A percentile compares a stretch with the other conserved stretches of the same genome.
phyloP scores from a whole-genome alignment of 2,797 vertebrate genomes.

The Ctenochaetus hawaiiensis region DNA sequence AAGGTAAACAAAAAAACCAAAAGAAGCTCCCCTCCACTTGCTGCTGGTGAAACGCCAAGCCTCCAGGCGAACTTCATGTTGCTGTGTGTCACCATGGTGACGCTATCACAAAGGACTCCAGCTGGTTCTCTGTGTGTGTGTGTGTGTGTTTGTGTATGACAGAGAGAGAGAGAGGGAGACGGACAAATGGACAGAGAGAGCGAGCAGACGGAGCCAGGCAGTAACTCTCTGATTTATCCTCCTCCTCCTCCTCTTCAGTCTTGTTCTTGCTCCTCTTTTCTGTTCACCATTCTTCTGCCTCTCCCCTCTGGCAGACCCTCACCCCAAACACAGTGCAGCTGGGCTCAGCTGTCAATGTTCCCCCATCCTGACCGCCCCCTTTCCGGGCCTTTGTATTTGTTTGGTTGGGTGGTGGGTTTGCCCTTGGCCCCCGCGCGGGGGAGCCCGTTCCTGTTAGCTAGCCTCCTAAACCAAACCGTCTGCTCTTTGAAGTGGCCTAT shows the following conservation, averaged over 20 bases:
- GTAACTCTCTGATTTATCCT: constrained; percentile 58
- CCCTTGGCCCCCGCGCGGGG: constrained; percentile 78
- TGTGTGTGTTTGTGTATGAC: constrained; percentile 30
- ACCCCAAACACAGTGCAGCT: constrained; percentile 82
- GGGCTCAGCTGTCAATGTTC: constrained; percentile 83
- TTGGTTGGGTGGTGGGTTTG: constrained; percentile 72
- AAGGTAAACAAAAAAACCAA: constrained; percentile 74
- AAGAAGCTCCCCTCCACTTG: constrained; percentile 59
- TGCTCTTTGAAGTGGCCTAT: constrained; percentile 80
- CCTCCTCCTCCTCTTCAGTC: constrained; percentile 46
- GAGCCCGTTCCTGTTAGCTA: constrained; percentile 75
- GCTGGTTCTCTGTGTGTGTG: constrained; percentile 71
- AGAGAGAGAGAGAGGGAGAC: constrained; percentile 37
- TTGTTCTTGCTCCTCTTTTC: constrained; percentile 49
- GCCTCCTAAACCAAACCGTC: constrained; percentile 66
- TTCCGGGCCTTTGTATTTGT: constrained; percentile 76
- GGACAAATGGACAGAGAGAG: constrained; percentile 69
- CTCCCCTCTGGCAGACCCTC: constrained; percentile 72
- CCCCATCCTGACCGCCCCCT: constrained; percentile 67
- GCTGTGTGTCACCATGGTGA: constrained; percentile 79
- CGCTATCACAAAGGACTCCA: constrained; percentile 83
- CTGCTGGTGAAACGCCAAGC: constrained; percentile 68
- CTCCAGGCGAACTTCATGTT: constrained; percentile 76
- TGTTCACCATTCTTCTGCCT: constrained; percentile 59
- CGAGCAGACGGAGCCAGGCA: constrained; percentile 65